Evolutionary conservation across 2,888 invertebrate species (phyloP).

Genomic region (Brachynemurus nebulosus): DNA sequence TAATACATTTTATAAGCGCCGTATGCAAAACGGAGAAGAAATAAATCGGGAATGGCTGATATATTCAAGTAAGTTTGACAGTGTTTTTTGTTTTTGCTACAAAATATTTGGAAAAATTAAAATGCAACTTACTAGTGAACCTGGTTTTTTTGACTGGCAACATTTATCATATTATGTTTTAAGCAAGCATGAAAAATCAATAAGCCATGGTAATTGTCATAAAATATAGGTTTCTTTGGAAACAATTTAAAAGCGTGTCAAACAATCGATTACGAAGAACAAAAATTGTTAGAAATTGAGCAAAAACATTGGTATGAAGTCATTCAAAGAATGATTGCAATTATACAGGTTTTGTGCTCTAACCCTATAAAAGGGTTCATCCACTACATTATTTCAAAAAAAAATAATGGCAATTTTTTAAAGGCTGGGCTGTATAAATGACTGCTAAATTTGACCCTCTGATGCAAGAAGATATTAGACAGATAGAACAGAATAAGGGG

Average conservation of each 20-base stretch:
- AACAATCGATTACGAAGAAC: constrained; percentile 12
- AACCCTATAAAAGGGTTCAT: constrained; percentile 13
- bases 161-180: constrained; percentile 13
- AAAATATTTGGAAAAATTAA: too few species aligned
- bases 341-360: constrained; percentile 14
- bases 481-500: constrained; percentile 3
- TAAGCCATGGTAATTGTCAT: constrained; percentile 11
- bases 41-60: too few species aligned
- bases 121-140: too few species aligned
- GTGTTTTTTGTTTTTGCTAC: too few species aligned
- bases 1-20: too few species aligned
- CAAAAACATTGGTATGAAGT: constrained; percentile 15
- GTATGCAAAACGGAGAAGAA: too few species aligned
- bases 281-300: constrained; percentile 15
- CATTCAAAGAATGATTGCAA: constrained; percentile 15
- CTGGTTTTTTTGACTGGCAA: constrained; percentile 15
- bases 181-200: constrained; percentile 13
- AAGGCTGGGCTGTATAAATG: constrained; percentile 16
- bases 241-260: constrained; percentile 13
- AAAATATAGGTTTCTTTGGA: constrained; percentile 13
- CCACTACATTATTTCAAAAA: constrained; percentile 11
- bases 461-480: constrained; percentile 15
- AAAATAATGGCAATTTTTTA: constrained; percentile 18
- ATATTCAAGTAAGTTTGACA: too few species aligned
- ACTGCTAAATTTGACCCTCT: constrained; percentile 16